Conservation (phyloP, 2,888 invertebrate genomes). For the Panopea generosa region DNA sequence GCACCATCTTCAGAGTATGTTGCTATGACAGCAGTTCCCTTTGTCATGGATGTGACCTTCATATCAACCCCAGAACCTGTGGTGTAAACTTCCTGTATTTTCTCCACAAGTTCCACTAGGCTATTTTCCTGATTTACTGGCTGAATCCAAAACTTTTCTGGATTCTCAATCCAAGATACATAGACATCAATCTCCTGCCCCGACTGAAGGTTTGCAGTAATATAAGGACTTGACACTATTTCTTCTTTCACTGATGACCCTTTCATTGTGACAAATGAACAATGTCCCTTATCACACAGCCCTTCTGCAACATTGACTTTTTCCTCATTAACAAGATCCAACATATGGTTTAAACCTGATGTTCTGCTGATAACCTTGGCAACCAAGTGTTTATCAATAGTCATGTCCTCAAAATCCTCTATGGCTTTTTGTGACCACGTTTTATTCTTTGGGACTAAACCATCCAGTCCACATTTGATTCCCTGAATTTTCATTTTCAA, state of each 20-base stretch:
- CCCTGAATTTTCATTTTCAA: constrained; percentile 70
- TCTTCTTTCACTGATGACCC: constrained; percentile 32
- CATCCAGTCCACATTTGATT: constrained; percentile 71
- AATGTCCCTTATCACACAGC: constrained; percentile 63
- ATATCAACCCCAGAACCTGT: constrained; percentile 39
- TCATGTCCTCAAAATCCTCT: constrained; percentile 64
- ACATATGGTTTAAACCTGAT: constrained; percentile 42
- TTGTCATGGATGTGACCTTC: constrained; percentile 25
- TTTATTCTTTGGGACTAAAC: constrained; percentile 48
- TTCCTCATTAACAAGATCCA: constrained; percentile 63
- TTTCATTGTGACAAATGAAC: constrained; percentile 29
- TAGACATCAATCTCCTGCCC: constrained; percentile 53
- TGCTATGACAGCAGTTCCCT: constrained; percentile 83
- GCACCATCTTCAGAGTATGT: constrained; percentile 88
- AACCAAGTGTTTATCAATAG: constrained; percentile 64
- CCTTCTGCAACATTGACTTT: constrained; percentile 53
- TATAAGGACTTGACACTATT: constrained; percentile 62
- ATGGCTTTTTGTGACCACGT: constrained; percentile 60
- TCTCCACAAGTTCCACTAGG: constrained; percentile 63
- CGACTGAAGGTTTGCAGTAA: constrained; percentile 14
- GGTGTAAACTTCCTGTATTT: constrained; percentile 67
- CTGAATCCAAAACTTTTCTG: constrained; percentile 71
- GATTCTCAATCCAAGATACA: constrained; percentile 71
- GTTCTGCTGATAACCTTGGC: constrained; percentile 51
- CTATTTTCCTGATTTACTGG: constrained; percentile 58